Evolutionary conservation across 2,888 invertebrate genomes (phyloP).

Genomic region (Chouioia cunea): DNA sequence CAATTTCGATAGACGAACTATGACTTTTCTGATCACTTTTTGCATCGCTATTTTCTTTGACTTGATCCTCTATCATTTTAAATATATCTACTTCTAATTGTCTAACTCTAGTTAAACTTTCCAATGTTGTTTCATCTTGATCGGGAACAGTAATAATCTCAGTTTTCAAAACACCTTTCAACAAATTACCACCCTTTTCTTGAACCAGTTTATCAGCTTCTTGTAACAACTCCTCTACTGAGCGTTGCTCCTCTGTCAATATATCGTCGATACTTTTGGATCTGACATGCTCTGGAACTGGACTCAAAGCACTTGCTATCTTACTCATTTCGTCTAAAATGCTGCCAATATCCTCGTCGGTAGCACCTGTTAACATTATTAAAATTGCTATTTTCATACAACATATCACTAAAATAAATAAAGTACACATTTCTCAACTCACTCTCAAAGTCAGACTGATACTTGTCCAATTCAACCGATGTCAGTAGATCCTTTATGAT

Average conservation of each 20-base stretch:
- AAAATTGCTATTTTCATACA: too few relatives aligned
- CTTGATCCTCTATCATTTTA: slow-evolving; percentile 62
- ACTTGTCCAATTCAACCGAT: slow-evolving; percentile 64
- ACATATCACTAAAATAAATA: too few relatives aligned
- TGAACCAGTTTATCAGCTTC: slow-evolving; percentile 64
- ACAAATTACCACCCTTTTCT: slow-evolving; percentile 59
- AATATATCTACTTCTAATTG: slow-evolving; percentile 63
- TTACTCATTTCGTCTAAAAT: slow-evolving; percentile 66
- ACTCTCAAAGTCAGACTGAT: slow-evolving; percentile 66
- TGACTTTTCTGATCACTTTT: slow-evolving; percentile 56
- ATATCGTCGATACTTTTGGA: slow-evolving; percentile 55
- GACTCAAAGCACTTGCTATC: slow-evolving; percentile 61
- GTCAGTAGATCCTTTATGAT: slow-evolving; percentile 62
- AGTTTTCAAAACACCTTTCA: slow-evolving; percentile 61
- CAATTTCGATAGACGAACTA: slow-evolving; percentile 55
- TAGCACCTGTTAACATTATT: slow-evolving; percentile 56
- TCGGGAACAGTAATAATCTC: slow-evolving; percentile 60
- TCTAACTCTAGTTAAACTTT: slow-evolving; percentile 52
- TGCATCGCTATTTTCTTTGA: slow-evolving; percentile 57
- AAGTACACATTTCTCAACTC: slow-evolving; percentile 42
- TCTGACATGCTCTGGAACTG: slow-evolving; percentile 59
- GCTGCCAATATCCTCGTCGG: slow-evolving; percentile 65
- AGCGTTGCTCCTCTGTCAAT: slow-evolving; percentile 61
- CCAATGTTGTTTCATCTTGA: slow-evolving; percentile 44
- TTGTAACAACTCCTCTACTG: slow-evolving; percentile 64